Evolutionary conservation across 2,113 vertebrate genomes (phyloP), one percentile per base, ranked within the genome.

Genomic region (Hippocampus zosterae): DNA sequence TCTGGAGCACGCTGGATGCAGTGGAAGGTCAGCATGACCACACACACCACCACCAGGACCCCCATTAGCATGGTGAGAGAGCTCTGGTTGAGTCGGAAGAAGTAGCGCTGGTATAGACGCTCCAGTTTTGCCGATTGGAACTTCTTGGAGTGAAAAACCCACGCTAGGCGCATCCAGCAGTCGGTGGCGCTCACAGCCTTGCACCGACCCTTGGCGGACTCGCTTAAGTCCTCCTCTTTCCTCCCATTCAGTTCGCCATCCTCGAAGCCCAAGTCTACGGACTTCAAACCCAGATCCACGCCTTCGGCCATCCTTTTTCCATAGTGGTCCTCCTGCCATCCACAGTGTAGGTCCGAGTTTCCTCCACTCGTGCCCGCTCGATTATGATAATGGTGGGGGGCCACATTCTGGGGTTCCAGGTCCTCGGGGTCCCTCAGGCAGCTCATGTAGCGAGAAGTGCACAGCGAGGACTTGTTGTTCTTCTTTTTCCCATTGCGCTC

Each of bases 11-110:
- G 83, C 15, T 93, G 87, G 5, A 91, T 80, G 0, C 96, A 96
- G 73, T 97, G 95, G 86, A 98, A 96, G 69, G 91, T 76, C 69
- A 98, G 85, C 94, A 98, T 94, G 83, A 98, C 93, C 0, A 88
- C 92, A 0, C 91, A 95, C 13, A 96, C 95, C 74, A 98, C 79
- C 81, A 97, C 94, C 48, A 98, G 89, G 23, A 96, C 93, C 0
- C 94, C 96, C 96, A 98, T 96, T 60, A 99, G 91, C 94, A 98
- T 95, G 1, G 95, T 97, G 77, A 99, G 90, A 71, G 96, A 96
- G 88, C 96, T 98, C 94, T 98, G 97, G 93, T 99, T 98, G 90
- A 98, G 96, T 80, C 98, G 92, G 89, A 98, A 98, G 89, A 98
- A 98, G 91, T 99, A 98, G 64, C 96, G 95, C 84, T 99, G 97